Conservation (phyloP, 2,113 vertebrate genomes). For the Trematomus loennbergii region DNA sequence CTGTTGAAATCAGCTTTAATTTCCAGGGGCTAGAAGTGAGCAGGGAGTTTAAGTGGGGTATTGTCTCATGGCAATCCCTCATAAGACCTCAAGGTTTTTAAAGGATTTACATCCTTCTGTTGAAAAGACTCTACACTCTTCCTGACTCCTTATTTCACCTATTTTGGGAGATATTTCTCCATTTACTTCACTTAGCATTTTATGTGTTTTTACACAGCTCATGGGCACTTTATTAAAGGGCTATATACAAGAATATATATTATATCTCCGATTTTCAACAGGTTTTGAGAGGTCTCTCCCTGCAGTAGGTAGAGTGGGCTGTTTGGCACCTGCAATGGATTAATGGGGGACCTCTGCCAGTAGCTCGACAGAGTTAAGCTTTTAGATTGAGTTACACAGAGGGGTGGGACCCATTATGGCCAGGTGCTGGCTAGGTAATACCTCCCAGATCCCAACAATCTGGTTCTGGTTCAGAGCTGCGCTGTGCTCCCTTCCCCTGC, state of each 20-base stretch:
- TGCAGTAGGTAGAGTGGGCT: conserved; percentile 60
- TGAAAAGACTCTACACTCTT: conserved; percentile 20
- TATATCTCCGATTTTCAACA: neutral
- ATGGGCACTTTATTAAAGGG: conserved; percentile 1
- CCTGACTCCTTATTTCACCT: neutral
- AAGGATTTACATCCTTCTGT: conserved; percentile 48
- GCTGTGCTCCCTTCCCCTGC: conserved; percentile 49
- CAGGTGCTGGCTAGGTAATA: conserved; percentile 93
- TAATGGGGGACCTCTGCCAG: conserved; percentile 88
- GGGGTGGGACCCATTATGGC: conserved; percentile 83
- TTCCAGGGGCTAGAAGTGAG: conserved; percentile 83
- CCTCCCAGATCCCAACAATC: conserved; percentile 81
- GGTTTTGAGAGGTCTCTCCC: neutral
- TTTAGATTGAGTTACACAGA: conserved; percentile 92
- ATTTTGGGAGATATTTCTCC: neutral
- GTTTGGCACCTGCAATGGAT: conserved; percentile 97
- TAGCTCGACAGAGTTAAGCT: conserved; percentile 90
- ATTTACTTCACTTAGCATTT: neutral
- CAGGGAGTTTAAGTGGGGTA: conserved; percentile 71
- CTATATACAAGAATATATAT: neutral
- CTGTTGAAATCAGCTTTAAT: conserved; percentile 90
- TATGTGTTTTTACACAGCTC: neutral
- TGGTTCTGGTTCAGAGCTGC: conserved; percentile 78
- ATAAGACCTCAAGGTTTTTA: conserved; percentile 61
- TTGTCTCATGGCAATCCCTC: conserved; percentile 76